phyloP scores from a whole-genome alignment of 2,797 vertebrate genomes.

The Pangasius sanitwongsei region DNA sequence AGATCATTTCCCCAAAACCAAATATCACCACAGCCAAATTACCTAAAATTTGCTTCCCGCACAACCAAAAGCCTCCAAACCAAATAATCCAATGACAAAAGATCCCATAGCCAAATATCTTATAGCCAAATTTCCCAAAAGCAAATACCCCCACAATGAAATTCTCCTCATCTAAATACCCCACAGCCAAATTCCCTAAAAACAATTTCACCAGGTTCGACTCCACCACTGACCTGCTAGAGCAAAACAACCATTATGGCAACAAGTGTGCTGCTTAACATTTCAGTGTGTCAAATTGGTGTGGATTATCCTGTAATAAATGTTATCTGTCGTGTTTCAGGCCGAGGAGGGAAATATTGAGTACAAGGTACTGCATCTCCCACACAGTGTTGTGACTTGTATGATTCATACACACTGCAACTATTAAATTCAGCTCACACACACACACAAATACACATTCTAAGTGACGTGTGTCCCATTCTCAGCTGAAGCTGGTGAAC shows the following conservation, averaged over 20 bases:
- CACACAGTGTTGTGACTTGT: neutral
- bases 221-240: neutral
- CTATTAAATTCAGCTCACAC: neutral
- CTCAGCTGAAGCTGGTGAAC: slow-evolving; percentile 92
- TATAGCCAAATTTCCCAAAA: neutral
- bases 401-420: neutral
- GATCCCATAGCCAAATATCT: neutral
- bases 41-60: neutral
- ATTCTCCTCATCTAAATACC: neutral
- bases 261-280: neutral
- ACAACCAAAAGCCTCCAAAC: neutral
- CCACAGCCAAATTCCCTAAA: neutral
- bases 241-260: no score
- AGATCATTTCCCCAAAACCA: neutral
- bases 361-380: slow-evolving; percentile 85
- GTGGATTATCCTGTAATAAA: neutral
- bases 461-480: neutral
- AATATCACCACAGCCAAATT: neutral
- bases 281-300: neutral
- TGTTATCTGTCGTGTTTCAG: slow-evolving; percentile 68
- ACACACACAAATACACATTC: neutral
- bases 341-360: slow-evolving; percentile 98
- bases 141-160: neutral
- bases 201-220: neutral
- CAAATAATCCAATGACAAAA: neutral